Evolutionary conservation across 2,888 invertebrate species (phyloP).

Genomic region (Platycheirus albimanus): DNA sequence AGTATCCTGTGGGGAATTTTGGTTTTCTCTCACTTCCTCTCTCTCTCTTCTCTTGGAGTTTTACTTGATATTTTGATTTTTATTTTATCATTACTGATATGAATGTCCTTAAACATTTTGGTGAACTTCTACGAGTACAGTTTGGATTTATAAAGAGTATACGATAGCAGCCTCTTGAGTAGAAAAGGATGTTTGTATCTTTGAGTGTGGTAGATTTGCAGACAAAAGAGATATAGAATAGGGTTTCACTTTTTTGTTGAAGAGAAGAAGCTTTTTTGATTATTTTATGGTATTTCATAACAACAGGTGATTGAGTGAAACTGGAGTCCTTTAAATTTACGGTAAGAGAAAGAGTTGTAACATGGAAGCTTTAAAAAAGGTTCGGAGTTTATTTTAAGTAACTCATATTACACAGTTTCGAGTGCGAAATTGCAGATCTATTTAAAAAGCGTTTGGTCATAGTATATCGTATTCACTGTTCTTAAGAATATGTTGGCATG

Average conservation of each 20-base stretch:
- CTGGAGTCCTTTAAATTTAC: not conserved
- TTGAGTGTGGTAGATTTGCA: constrained; percentile 39
- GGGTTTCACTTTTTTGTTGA: not conserved
- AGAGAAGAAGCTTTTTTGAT: constrained; percentile 20
- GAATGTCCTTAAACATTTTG: constrained; percentile 16
- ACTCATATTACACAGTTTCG: too few relatives aligned
- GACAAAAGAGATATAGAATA: constrained; percentile 37
- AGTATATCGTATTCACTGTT: too few relatives aligned
- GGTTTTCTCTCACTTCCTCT: constrained; percentile 17
- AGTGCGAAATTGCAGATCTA: too few relatives aligned
- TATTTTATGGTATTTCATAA: not conserved
- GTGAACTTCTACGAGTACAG: constrained; percentile 9
- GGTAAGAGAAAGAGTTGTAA: not conserved
- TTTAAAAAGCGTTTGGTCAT: too few relatives aligned
- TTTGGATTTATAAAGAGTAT: too few relatives aligned
- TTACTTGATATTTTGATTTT: not conserved
- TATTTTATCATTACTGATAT: constrained; percentile 6
- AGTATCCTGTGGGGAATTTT: constrained; percentile 64
- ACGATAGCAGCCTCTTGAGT: constrained; percentile 45
- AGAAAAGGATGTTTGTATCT: not conserved
- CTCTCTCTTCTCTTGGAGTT: constrained; percentile 29
- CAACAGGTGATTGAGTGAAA: constrained; percentile 71
- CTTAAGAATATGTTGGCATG: too few relatives aligned
- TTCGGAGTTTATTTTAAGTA: too few relatives aligned
- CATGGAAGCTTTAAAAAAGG: constrained; percentile 6